A percentile compares a stretch with the other conserved stretches of the same genome.
phyloP scores from a whole-genome alignment of 2,113 vertebrate species.

The Balaeniceps rex region DNA sequence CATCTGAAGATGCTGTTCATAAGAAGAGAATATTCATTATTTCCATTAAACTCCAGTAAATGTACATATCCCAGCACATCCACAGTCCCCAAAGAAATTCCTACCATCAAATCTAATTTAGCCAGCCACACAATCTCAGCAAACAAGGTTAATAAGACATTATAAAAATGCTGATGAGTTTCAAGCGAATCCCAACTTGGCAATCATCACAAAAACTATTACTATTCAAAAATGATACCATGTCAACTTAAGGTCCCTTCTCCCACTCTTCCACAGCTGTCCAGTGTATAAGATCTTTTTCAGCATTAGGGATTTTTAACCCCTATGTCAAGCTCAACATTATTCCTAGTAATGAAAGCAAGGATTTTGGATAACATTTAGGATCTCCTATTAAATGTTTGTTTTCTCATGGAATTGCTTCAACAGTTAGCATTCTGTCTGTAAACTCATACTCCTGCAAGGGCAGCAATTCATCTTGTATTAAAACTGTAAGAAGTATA shows the following conservation, averaged over 20 bases:
- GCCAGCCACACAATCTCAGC: neutral
- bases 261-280: neutral
- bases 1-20: neutral
- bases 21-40: neutral
- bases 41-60: conserved; percentile 28
- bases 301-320: neutral
- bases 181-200: neutral
- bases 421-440: neutral
- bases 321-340: neutral
- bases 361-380: neutral
- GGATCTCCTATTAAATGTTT: neutral
- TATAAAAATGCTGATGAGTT: conserved; percentile 25
- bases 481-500: neutral
- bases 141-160: conserved; percentile 43
- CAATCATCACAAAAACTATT: neutral
- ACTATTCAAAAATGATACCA: neutral
- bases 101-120: conserved; percentile 18
- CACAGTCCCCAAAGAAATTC: neutral
- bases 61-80: neutral
- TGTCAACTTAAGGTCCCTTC: neutral
- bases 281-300: neutral
- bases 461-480: neutral
- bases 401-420: neutral
- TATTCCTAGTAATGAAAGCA: neutral
- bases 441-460: neutral